Evolutionary conservation across 1,140 invertebrate genomes (phyloP), one percentile per base, ranked within the genome.

Genomic region (Macrocentrus cingulum): DNA sequence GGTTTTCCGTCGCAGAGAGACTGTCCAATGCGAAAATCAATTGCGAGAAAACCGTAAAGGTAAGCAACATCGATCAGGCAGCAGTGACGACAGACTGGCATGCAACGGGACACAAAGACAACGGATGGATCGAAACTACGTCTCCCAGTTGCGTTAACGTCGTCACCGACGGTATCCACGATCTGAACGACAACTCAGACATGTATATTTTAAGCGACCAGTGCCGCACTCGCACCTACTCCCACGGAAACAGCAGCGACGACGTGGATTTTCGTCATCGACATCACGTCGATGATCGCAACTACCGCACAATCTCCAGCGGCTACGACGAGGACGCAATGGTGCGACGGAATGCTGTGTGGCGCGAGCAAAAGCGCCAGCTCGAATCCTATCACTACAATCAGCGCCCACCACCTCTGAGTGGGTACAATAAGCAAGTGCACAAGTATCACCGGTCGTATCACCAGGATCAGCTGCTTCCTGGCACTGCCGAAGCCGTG

Each of bases 141-240:
- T 7, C 20, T 37, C 9, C 18, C 18, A 36, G 49, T 8, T 32
- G 34, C 16, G 22, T 32, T 11, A 32, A 19, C 16, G 20, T 19
- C 6, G n/a, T 16, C 18, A 51, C 11, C 13, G 49, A 51, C 22
- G 18, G 32, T 46, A n/a, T 75, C 4, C 67, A 73, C 9, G 77
- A 79, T 52, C 61, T 70, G 1, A 80, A 77, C 48, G 71, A 74
- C 11, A 79, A 79, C 56, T 72, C 76, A 34, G 79, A 80, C 25
- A 56, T 78, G 18, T 79, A 79, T 13, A 74, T 79, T 52, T 34
- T 76, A 9, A 70, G 73, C 0, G 75, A 79, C 19, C 74, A 76
- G 39, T 75, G 70, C 59, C 70, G 77, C 1, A 54, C 56, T 20
- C 74, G 76, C 15, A 74, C 76, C 0, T 75, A 74, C 56, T 79